Evolutionary conservation across 2,113 vertebrate genomes (phyloP), one percentile per base, ranked within the genome.

Genomic region (Malurus melanocephalus): DNA sequence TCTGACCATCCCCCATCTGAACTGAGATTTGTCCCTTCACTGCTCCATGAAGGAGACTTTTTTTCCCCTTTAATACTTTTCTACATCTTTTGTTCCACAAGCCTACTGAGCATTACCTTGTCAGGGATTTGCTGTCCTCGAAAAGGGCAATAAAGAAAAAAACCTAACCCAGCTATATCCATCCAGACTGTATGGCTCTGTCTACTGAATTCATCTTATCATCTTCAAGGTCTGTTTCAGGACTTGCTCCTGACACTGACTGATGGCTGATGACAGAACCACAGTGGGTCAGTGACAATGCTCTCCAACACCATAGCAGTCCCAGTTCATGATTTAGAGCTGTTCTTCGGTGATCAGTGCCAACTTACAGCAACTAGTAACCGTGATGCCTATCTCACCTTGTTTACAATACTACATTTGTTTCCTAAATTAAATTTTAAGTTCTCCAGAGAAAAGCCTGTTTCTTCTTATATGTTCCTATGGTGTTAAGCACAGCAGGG

Each of bases 401-500:
- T 80, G n/a, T 69, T 82, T 73, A 57, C 3, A 13, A 51, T 28
- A 21, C 18, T 53, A 21, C 2, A 11, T 74, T 62, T 88, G 28
- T 33, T 82, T 93, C n/a, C 51, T 64, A 67, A 71, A 87, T 45
- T 59, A 60, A 57, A 61, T 73, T 33, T 61, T 30, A 74, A 77
- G 24, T 56, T 80, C 65, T 77, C 40, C 40, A 85, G 52, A 83
- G 45, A 27, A 82, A 85, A 89, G 79, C 8, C 22, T 87, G 64
- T 74, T 80, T 91, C 68, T 89, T 85, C 79, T 87, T 85, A 80
- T 38, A 80, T 13, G 24, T 56, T 80, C 67, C 24, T 66, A 57
- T 89, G 42, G 60, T 87, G 76, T 53, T 84, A 73, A 84, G 45
- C 64, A 85, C 82, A 87, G 79, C 56, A 80, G 56, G 52, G 80